Evolutionary conservation across 2,113 vertebrate species (phyloP).

Genomic region (Brachirus orientalis): DNA sequence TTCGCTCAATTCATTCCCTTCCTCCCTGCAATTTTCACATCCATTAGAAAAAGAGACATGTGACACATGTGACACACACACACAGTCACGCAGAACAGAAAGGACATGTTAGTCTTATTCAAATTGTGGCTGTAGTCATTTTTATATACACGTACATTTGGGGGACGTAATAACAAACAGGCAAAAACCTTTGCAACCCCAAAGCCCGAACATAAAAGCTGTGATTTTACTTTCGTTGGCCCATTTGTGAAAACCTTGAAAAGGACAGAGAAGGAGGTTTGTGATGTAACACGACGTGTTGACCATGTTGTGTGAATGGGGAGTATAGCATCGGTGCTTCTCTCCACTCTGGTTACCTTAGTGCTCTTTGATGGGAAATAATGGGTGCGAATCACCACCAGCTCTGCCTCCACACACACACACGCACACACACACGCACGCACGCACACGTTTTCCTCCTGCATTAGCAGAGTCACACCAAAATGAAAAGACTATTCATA

Average conservation of each 20-base stretch:
- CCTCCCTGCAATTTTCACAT: no score
- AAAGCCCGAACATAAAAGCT: not conserved
- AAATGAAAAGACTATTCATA: not conserved
- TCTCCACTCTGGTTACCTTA: constrained; percentile 3
- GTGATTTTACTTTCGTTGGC: not conserved
- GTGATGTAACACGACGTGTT: not conserved
- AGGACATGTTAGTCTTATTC: no score
- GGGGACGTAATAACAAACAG: no score
- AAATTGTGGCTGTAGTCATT: not conserved
- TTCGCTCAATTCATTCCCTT: no score
- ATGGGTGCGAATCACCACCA: constrained; percentile 50
- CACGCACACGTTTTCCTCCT: constrained; percentile 6
- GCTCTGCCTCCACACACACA: not conserved
- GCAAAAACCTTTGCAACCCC: no score
- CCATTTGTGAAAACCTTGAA: constrained; percentile 7
- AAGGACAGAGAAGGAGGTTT: constrained; percentile 3
- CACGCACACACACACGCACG: not conserved
- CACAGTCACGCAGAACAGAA: no score
- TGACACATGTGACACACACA: no score
- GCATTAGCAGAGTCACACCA: constrained; percentile 43
- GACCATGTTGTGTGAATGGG: constrained; percentile 1
- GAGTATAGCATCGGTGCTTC: not conserved
- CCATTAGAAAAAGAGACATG: no score
- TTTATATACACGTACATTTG: not conserved
- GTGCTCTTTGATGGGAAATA: constrained; percentile 60